These are phyloP conservation scores for Archips xylosteana DNA, from an alignment of 2,888 invertebrate genomes.

Conservation along the genomic window DNA sequence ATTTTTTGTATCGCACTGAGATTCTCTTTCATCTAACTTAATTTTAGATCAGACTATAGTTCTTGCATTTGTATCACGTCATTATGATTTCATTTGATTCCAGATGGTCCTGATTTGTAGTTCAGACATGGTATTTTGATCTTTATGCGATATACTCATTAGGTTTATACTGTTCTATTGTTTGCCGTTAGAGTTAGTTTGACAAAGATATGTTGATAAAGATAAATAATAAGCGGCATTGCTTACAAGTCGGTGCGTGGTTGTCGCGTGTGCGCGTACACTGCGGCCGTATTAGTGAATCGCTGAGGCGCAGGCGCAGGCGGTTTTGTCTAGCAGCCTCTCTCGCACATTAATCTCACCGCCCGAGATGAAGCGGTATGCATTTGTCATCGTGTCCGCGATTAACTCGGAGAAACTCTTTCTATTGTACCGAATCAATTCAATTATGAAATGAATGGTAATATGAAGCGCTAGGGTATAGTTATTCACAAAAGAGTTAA, in stretches of 20 bases:
- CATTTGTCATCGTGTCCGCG: conserved; percentile 82
- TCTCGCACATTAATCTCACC: conserved; percentile 79
- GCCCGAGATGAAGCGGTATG: conserved; percentile 82
- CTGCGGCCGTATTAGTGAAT: conserved; percentile 73
- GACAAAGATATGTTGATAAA: conserved; percentile 63
- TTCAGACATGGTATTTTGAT: conserved; percentile 48
- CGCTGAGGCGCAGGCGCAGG: conserved; percentile 71
- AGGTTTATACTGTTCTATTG: conserved; percentile 48
- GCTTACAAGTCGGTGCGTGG: conserved; percentile 71
- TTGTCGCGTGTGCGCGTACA: conserved; percentile 71
- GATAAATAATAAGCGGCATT: conserved; percentile 83
- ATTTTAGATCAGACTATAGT: conserved; percentile 84
- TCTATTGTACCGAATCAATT: conserved; percentile 80
- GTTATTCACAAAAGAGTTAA: conserved; percentile 33
- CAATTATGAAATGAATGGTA: conserved; percentile 71
- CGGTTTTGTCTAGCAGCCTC: conserved; percentile 78
- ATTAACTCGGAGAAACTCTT: conserved; percentile 78
- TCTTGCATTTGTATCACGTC: conserved; percentile 81
- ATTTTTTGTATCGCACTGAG: conserved; percentile 81
- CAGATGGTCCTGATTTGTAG: conserved; percentile 54
- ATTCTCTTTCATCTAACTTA: conserved; percentile 83
- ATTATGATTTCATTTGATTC: conserved; percentile 78
- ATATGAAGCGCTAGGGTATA: conserved; percentile 53
- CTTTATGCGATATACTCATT: conserved; percentile 54
- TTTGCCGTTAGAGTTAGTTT: conserved; percentile 52